Evolutionary conservation across 2,113 vertebrate species (phyloP), one percentile per base, ranked within the genome.

Genomic region (Cryptomyrus ogoouensis): DNA sequence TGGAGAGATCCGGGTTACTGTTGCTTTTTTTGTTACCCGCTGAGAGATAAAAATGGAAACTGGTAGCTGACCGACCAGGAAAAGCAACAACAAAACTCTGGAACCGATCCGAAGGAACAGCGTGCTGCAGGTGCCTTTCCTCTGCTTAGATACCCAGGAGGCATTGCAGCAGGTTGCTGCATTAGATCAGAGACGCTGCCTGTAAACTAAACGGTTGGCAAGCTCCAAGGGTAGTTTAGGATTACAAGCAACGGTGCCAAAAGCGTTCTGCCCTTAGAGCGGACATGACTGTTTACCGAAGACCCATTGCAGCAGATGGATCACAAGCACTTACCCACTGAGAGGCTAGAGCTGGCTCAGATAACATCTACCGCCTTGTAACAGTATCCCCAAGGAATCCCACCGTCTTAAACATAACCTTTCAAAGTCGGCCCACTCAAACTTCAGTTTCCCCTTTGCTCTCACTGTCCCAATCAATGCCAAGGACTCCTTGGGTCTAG

Each of bases 131-230:
- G 44, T 12, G 44, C 21, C 44, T 8, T 86, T 86, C 74, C 35
- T 13, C 44, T 50, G n/a, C n/a, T 6, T 47, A 50, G 47, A 39
- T 84, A 84, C 44, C 83, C 83, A 85, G 44, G 47, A 47, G 47
- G 44, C 83, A 47, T 13, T 50, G 83, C 83, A 85, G 47, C 19
- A 47, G 44, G 44, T 86, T 86, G 24, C 83, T 86, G 83, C n/a
- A 47, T 50, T 50, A 86, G 44, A 86, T 86, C 83, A 86, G 83
- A 86, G 83, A 86, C n/a, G 47, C 19, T 49, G 44, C 46, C 83
- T 50, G 83, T 86, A 86, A 86, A 86, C 83, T 86, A 86, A 86
- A 86, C 24, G 83, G 46, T 47, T 86, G 83, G 83, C 83, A n/a
- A n/a, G 44, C 83, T 47, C 83, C 24, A n/a, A 56, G 50, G 50